Percentiles rank a stretch among this genome's conserved stretches.
Conservation (phyloP, 2,888 invertebrate species). For the Bombyx huttoni region DNA sequence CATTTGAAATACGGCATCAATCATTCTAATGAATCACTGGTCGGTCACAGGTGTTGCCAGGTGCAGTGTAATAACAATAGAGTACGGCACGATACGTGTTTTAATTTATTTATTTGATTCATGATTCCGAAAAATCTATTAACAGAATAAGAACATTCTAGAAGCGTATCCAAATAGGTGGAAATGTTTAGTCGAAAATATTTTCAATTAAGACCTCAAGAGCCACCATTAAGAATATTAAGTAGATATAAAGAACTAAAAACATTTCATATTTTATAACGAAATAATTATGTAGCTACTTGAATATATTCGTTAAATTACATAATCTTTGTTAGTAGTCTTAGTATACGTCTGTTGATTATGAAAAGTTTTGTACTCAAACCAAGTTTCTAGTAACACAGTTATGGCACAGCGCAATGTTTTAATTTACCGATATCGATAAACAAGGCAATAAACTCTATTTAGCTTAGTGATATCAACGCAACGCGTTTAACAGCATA, state of each 20-base stretch:
- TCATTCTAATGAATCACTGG: constrained; percentile 63
- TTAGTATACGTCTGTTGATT: background rate
- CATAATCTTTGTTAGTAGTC: too few relatives aligned
- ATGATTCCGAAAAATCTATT: background rate
- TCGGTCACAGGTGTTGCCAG: constrained; percentile 20
- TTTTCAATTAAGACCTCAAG: too few relatives aligned
- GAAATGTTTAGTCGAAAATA: too few relatives aligned
- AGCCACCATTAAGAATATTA: too few relatives aligned
- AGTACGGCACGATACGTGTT: background rate
- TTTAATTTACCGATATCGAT: constrained; percentile 32
- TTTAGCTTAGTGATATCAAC: constrained; percentile 55
- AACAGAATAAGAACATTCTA: background rate
- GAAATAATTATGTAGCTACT: too few relatives aligned
- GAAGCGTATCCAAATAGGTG: background rate
- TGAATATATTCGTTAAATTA: too few relatives aligned
- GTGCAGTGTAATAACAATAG: background rate
- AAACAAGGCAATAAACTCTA: constrained; percentile 29
- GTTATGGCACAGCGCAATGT: background rate
- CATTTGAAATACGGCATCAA: constrained; percentile 63
- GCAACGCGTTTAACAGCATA: constrained; percentile 64
- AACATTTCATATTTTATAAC: too few relatives aligned
- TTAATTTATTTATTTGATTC: background rate
- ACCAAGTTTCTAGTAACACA: background rate
- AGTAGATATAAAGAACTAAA: too few relatives aligned
- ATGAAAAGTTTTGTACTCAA: background rate